Conservation (phyloP, 2,888 invertebrate species). For the Heteromyza rotundicornis region DNA sequence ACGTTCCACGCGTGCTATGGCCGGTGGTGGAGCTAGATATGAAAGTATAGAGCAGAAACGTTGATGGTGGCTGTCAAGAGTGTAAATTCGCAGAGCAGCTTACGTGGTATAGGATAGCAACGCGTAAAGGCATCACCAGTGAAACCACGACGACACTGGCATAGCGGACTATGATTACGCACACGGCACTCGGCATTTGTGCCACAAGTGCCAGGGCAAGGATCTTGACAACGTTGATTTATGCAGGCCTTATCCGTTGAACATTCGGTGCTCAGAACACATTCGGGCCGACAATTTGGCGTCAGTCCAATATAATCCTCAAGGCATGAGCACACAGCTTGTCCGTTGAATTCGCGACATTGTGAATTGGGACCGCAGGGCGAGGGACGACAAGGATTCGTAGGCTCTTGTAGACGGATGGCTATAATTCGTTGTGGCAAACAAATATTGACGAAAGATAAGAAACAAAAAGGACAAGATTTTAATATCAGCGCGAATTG, state of each 20-base stretch:
- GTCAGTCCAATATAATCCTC: constrained; percentile 69
- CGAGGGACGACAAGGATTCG: constrained; percentile 67
- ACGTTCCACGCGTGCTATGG: constrained; percentile 44
- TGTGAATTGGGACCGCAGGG: constrained; percentile 74
- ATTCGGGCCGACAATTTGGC: constrained; percentile 77
- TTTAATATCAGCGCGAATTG: too few relatives aligned
- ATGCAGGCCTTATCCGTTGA: constrained; percentile 69
- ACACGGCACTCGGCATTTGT: constrained; percentile 75
- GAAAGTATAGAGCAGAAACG: background rate
- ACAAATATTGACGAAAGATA: background rate
- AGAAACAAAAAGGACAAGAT: constrained; percentile 28
- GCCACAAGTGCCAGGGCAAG: constrained; percentile 70
- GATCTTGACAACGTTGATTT: constrained; percentile 71
- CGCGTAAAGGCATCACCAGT: constrained; percentile 79
- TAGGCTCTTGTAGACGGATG: constrained; percentile 40
- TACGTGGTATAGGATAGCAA: constrained; percentile 66
- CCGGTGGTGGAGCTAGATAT: constrained; percentile 47
- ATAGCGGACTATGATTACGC: constrained; percentile 79
- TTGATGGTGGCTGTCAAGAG: constrained; percentile 2
- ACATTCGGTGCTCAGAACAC: constrained; percentile 72
- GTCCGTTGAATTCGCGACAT: constrained; percentile 68
- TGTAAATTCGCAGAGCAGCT: constrained; percentile 33
- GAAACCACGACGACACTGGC: constrained; percentile 73
- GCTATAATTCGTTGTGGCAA: too few relatives aligned
- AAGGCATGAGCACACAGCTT: constrained; percentile 70